A percentile compares a stretch with the other conserved stretches of the same genome.
These are phyloP conservation scores for Planiliza haematocheilus DNA, from an alignment of 2,113 vertebrate genomes.

Conservation along the genomic window DNA sequence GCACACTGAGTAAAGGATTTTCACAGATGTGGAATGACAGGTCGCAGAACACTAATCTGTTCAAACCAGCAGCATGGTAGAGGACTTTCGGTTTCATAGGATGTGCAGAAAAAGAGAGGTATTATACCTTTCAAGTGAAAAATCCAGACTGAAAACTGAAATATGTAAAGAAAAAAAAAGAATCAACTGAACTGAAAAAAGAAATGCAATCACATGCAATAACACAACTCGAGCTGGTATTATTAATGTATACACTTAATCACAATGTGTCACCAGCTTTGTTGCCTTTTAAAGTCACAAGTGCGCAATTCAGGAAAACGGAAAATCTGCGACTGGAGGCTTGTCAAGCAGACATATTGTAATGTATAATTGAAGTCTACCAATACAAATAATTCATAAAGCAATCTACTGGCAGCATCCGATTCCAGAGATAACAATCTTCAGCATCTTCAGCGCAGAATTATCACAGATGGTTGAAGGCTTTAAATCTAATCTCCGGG, in stretches of 20 bases:
- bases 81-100: constrained; percentile 15
- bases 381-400: constrained; percentile 64
- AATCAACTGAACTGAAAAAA: too few relatives aligned
- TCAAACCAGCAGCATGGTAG: constrained; percentile 5
- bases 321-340: constrained; percentile 21
- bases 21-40: constrained; percentile 35
- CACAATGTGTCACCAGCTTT: not conserved
- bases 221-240: not conserved
- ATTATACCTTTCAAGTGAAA: too few relatives aligned
- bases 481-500: constrained; percentile 56
- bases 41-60: not conserved
- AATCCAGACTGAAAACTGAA: too few relatives aligned
- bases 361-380: constrained; percentile 61
- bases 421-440: constrained; percentile 44
- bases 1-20: constrained; percentile 4
- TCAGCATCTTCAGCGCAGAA: constrained; percentile 39
- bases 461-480: constrained; percentile 59
- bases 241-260: constrained; percentile 1
- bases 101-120: too few relatives aligned
- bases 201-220: too few relatives aligned
- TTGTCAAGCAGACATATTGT: constrained; percentile 34
- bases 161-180: too few relatives aligned
- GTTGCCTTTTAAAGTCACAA: constrained; percentile 10
- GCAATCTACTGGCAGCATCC: constrained; percentile 52
- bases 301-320: constrained; percentile 23